Evolutionary conservation across 2,113 vertebrate genomes (phyloP).

Genomic region (Calidris pugnax): DNA sequence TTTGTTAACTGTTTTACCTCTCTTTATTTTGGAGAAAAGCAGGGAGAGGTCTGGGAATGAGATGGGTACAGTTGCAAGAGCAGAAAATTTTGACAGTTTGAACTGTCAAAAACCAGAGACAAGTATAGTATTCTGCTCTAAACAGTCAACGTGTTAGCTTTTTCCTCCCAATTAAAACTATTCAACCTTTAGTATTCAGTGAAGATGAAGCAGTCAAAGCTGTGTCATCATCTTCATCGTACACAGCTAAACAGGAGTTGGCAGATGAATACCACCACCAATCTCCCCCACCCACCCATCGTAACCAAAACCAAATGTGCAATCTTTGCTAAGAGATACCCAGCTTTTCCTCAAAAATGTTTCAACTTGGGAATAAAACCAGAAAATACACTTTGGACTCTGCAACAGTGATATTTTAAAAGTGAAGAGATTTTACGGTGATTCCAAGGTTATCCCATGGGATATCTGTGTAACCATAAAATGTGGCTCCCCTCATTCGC

Average conservation of each 20-base stretch:
- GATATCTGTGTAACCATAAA: neutral
- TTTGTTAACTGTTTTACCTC: neutral
- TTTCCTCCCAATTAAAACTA: neutral
- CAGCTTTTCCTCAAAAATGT: neutral
- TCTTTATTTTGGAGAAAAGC: neutral
- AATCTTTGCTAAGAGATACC: neutral
- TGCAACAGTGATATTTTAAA: neutral
- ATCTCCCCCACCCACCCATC: neutral
- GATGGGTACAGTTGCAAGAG: neutral
- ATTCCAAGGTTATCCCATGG: neutral
- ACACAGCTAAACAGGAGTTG: neutral
- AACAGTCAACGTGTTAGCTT: neutral
- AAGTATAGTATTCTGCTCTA: neutral
- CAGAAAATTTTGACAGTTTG: neutral
- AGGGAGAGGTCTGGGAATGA: neutral
- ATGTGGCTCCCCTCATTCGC: neutral
- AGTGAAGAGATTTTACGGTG: neutral
- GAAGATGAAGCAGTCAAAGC: conserved; percentile 36
- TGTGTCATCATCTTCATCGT: neutral
- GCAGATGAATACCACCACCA: neutral
- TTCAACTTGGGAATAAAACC: neutral
- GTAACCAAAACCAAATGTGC: neutral
- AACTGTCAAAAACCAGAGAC: neutral
- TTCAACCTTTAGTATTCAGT: neutral
- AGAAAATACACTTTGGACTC: neutral